Evolutionary conservation across 2,888 invertebrate species (phyloP).

Genomic region (Lypha dubia): DNA sequence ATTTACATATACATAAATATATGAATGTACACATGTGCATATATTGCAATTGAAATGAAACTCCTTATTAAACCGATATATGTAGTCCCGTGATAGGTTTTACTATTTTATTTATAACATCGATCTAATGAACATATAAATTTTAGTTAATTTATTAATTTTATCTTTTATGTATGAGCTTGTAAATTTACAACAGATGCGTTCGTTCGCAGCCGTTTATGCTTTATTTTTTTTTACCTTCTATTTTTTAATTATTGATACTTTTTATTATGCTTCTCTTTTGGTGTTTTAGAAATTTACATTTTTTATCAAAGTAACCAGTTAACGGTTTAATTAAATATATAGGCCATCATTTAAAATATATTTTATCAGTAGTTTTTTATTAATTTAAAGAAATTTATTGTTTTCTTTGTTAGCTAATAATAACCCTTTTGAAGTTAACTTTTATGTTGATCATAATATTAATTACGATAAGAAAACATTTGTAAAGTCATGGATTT

Average conservation of each 20-base stretch:
- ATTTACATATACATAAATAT: no score
- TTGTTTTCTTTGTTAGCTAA: not conserved
- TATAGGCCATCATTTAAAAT: not conserved
- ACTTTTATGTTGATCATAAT: no score
- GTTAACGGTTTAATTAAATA: not conserved
- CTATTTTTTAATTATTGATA: not conserved
- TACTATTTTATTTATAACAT: no score
- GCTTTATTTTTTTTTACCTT: no score
- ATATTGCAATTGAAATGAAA: no score
- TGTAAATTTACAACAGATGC: not conserved
- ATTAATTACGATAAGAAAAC: no score
- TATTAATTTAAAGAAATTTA: not conserved
- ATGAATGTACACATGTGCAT: no score
- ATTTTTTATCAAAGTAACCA: not conserved
- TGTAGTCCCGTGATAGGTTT: no score
- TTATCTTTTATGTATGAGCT: not conserved
- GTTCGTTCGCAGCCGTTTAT: slow-evolving; percentile 31
- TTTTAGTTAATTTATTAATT: not conserved
- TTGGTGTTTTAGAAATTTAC: not conserved
- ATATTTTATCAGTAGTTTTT: not conserved
- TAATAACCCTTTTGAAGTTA: not conserved
- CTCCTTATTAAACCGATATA: no score
- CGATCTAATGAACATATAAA: not conserved
- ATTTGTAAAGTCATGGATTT: no score
- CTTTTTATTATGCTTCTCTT: not conserved